Conservation (phyloP, 2,797 vertebrate species). For the Syngnathus rostellatus region DNA sequence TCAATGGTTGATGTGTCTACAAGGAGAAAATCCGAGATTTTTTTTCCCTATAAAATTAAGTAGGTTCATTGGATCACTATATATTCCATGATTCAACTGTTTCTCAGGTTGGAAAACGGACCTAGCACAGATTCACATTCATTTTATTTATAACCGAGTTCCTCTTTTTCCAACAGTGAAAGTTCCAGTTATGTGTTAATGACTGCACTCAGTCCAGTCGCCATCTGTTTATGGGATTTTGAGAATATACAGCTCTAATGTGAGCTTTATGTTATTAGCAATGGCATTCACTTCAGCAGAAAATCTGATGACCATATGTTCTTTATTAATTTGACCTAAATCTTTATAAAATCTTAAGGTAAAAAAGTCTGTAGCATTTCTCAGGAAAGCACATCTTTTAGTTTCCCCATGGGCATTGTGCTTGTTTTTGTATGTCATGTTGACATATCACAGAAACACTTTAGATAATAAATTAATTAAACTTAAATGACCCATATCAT, state of each 20-base stretch:
- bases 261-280: not conserved
- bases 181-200: not conserved
- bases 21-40: not conserved
- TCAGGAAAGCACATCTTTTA: not conserved
- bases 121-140: not conserved
- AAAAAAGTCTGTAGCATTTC: not conserved
- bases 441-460: not conserved
- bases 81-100: not conserved
- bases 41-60: not conserved
- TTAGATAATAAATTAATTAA: not conserved
- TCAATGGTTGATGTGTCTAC: not conserved
- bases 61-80: not conserved
- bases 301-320: not conserved
- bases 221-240: conserved; percentile 2
- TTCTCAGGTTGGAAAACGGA: not conserved
- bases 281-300: not conserved
- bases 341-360: not conserved
- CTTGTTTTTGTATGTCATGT: not conserved
- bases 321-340: not conserved
- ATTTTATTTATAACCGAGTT: not conserved
- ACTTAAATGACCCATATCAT: not conserved
- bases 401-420: not conserved
- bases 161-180: not conserved
- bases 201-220: not conserved
- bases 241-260: not conserved